Evolutionary conservation across 1,140 invertebrate species (phyloP).

Genomic region (Sitophilus oryzae): DNA sequence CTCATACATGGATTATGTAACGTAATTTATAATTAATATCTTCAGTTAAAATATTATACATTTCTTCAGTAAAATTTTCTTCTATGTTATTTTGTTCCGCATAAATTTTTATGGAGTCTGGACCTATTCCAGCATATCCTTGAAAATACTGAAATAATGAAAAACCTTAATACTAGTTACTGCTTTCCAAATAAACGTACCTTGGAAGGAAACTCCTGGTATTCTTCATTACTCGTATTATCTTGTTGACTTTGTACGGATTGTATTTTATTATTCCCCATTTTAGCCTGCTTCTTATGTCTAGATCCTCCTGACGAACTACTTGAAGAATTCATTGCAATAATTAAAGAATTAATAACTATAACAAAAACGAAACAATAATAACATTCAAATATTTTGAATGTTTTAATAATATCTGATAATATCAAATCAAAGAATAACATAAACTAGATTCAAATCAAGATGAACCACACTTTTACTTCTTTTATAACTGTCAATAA

Average conservation of each 20-base stretch:
- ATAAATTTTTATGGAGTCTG: slow-evolving; percentile 30
- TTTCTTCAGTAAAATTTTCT: slow-evolving; percentile 32
- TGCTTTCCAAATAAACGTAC: too few species aligned
- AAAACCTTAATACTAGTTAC: background rate
- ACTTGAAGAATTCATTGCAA: background rate
- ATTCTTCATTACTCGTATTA: background rate
- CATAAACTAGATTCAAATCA: too few species aligned
- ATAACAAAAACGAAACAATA: too few species aligned
- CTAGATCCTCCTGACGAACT: background rate
- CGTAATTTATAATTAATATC: slow-evolving; percentile 42
- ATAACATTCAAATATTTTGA: too few species aligned
- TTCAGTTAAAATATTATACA: slow-evolving; percentile 35
- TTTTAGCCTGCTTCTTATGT: background rate
- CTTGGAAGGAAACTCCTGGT: background rate
- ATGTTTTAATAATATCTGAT: too few species aligned
- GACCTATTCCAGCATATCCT: slow-evolving; percentile 37
- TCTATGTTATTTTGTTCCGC: slow-evolving; percentile 32
- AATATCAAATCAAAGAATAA: too few species aligned
- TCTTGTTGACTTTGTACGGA: background rate
- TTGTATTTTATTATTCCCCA: background rate
- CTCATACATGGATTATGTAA: slow-evolving; percentile 40
- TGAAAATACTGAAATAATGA: slow-evolving; percentile 33
- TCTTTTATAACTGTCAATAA: too few species aligned
- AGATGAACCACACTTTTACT: too few species aligned
- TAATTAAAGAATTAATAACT: too few species aligned